These are phyloP conservation scores for Eupithecia abbreviata DNA, from an alignment of 2,888 invertebrate genomes.

Conservation along the genomic window DNA sequence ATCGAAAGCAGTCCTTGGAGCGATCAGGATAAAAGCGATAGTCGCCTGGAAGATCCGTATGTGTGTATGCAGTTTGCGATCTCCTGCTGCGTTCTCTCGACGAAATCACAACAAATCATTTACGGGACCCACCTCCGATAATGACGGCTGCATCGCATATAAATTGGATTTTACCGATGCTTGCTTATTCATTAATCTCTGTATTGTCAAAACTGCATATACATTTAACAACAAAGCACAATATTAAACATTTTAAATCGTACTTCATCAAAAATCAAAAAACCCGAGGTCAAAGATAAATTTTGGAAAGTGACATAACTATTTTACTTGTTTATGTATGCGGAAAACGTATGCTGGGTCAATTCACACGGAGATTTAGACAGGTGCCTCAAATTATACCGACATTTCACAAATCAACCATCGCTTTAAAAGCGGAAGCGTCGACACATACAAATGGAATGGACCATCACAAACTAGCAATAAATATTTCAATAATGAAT, in stretches of 20 bases:
- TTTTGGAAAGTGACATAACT: constrained; percentile 20
- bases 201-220: constrained; percentile 41
- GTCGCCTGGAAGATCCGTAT: constrained; percentile 53
- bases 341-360: constrained; percentile 46
- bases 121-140: constrained; percentile 78
- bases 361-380: constrained; percentile 57
- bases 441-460: constrained; percentile 30
- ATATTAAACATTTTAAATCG: not conserved
- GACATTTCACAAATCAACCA: constrained; percentile 36
- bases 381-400: constrained; percentile 28
- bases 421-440: constrained; percentile 30
- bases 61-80: constrained; percentile 77
- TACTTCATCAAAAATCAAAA: not conserved
- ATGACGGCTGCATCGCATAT: constrained; percentile 78
- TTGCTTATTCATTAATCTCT: constrained; percentile 64
- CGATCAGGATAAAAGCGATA: constrained; percentile 55
- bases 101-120: constrained; percentile 83
- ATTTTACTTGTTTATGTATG: constrained; percentile 42
- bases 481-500: constrained; percentile 34
- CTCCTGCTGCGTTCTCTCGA: constrained; percentile 79
- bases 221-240: constrained; percentile 27
- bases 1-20: constrained; percentile 56
- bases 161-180: constrained; percentile 71
- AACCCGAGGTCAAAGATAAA: not conserved
- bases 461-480: constrained; percentile 32